Conservation (phyloP, 1,140 invertebrate species). For the Apocrypta bakeri region DNA sequence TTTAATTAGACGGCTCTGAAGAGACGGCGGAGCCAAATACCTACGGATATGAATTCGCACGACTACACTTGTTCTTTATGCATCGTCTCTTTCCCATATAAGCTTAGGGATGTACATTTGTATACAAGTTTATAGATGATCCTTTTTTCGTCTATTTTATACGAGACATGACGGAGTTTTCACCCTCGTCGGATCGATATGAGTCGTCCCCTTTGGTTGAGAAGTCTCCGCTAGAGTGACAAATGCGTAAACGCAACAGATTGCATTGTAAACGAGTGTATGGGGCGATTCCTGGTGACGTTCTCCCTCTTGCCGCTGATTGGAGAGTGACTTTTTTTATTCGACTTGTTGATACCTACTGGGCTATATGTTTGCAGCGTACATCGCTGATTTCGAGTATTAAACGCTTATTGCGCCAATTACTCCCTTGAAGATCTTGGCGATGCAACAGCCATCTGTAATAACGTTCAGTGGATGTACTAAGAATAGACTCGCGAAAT, state of each 20-base stretch:
- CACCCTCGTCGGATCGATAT: constrained; percentile 52
- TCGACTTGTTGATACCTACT: background rate
- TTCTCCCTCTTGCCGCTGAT: background rate
- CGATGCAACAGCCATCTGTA: background rate
- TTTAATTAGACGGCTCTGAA: constrained; percentile 64
- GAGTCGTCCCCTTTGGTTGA: constrained; percentile 28
- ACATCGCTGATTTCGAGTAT: background rate
- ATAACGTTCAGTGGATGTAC: background rate
- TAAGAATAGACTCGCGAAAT: background rate
- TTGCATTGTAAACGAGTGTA: constrained; percentile 51
- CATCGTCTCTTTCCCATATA: no score
- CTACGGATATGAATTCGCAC: background rate
- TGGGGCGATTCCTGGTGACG: no score
- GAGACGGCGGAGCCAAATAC: background rate
- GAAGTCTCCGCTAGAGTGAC: constrained; percentile 25
- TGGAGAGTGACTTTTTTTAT: background rate
- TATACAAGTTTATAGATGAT: background rate
- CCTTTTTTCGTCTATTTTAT: no score
- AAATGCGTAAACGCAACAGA: constrained; percentile 63
- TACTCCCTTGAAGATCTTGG: background rate
- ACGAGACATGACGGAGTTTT: no score
- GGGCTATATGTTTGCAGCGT: no score
- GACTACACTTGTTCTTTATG: no score
- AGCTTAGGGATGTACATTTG: no score
- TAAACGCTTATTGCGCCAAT: background rate